phyloP scores from a whole-genome alignment of 1,140 invertebrate species.

The Caenorhabditis tropicalis region DNA sequence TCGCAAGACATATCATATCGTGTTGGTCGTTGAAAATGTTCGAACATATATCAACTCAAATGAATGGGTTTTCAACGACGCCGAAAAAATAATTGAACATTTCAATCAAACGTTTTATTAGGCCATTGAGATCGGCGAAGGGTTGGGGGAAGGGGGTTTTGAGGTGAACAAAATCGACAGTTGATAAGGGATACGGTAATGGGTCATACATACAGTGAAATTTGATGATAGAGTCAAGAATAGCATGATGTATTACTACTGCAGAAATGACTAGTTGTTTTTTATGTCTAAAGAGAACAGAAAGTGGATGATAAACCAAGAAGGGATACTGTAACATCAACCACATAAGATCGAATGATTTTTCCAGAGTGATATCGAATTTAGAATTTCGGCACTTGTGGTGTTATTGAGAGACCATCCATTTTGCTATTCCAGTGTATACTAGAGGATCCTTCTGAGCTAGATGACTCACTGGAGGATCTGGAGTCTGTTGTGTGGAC shows the following conservation, averaged over 20 bases:
- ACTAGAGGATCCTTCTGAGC: background rate
- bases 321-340: background rate
- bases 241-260: conserved; percentile 13
- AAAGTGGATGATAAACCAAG: background rate
- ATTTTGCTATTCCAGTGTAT: conserved; percentile 29
- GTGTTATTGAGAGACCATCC: background rate
- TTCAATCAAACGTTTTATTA: conserved; percentile 30
- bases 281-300: background rate
- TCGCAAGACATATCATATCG: background rate
- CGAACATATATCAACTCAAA: background rate
- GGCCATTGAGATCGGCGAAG: background rate
- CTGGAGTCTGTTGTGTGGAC: conserved; percentile 18
- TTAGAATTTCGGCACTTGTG: background rate
- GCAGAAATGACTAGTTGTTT: background rate
- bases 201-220: conserved; percentile 22
- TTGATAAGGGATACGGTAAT: conserved; percentile 11
- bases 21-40: background rate
- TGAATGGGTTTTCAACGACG: background rate
- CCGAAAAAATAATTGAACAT: background rate
- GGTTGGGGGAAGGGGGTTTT: background rate
- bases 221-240: too few species aligned
- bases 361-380: background rate
- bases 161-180: background rate
- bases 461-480: conserved; percentile 1
- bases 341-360: background rate